phyloP scores from a whole-genome alignment of 2,113 vertebrate species.

The Delphinapterus leucas region DNA sequence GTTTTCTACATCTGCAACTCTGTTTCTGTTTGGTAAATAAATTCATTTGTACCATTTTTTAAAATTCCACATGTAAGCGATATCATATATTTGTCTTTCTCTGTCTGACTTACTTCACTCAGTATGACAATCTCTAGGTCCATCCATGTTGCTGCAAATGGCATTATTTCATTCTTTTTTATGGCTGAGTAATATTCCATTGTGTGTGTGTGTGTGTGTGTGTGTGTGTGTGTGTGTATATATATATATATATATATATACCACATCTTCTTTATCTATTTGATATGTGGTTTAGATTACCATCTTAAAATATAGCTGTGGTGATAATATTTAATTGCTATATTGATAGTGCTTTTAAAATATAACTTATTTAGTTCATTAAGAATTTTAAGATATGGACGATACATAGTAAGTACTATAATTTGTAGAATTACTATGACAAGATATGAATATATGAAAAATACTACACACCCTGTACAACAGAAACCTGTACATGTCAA shows the following conservation, averaged over 20 bases:
- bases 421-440: neutral
- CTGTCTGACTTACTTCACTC: too few species aligned
- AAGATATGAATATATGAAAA: neutral
- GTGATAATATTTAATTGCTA: slow-evolving; percentile 1
- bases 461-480: neutral
- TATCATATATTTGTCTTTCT: too few species aligned
- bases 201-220: too few species aligned
- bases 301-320: neutral
- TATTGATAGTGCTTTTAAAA: neutral
- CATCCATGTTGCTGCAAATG: too few species aligned
- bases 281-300: neutral
- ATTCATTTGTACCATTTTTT: neutral
- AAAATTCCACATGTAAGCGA: too few species aligned
- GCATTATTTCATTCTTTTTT: too few species aligned
- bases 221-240: too few species aligned
- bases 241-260: too few species aligned
- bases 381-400: slow-evolving; percentile 6
- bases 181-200: too few species aligned
- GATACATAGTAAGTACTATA: neutral
- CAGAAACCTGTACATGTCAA: neutral
- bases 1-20: neutral
- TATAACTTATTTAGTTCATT: neutral
- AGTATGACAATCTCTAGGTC: too few species aligned
- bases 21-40: neutral
- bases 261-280: neutral